Evolutionary conservation across 2,888 invertebrate species (phyloP), one percentile per base, ranked within the genome.

Genomic region (Macrosiphum euphorbiae): DNA sequence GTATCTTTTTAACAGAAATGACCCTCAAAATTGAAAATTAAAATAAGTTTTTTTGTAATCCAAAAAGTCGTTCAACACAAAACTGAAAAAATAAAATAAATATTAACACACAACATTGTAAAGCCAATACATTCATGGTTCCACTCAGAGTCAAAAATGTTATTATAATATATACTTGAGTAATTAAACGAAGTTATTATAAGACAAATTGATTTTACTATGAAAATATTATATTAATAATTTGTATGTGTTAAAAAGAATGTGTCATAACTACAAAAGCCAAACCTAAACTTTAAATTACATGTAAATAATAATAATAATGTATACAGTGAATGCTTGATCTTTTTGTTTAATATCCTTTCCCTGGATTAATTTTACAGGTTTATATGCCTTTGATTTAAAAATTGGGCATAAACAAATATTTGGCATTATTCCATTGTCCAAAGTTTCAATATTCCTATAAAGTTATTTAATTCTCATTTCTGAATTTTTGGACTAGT

Each of bases 401-500:
- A 87, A 87, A 20, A n/a, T 20, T 20, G n/a, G 3, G 3, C 26
- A 85, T 41, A 52, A 52, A 88, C 67, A 88, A 88, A 28, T 52
- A 88, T 52, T 88, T 52, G 88, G 88, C 88, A 52, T 55, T 24
- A 35, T 52, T 52, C 88, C 35, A 88, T 52, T 35, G 88, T 52
- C 52, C 52, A 88, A 88, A 50, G 52, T 88, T 88, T 88, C 88
- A 52, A 52, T 52, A 52, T 52, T 50, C 10, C 50, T 50, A n/a
- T 87, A n/a, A 88, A 52, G 52, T 88, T 24, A 52, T 88, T 35
- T 35, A 88, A 35, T 52, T 55, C 50, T 88, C 24, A 52, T 88
- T 88, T 35, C 35, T 88, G 52, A 88, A 88, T 52, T 88, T 50
- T 88, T 88, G 52, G 88, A 88, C 28, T 52, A 35, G 20, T 52